Conservation (phyloP, 2,113 vertebrate genomes). For the Electrona antarctica region DNA sequence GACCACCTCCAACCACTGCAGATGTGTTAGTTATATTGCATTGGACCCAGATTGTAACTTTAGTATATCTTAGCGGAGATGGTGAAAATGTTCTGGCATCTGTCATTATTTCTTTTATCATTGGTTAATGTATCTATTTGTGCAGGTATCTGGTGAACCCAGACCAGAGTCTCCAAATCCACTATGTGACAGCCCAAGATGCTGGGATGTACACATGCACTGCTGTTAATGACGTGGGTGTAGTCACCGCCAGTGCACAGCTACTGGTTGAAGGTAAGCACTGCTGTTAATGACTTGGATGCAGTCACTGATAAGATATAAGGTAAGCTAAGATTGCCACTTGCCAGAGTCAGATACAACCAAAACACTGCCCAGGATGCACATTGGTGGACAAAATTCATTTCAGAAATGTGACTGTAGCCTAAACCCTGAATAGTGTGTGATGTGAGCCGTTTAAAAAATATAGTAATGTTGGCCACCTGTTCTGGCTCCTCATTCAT, state of each 20-base stretch:
- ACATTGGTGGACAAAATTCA: too few relatives aligned
- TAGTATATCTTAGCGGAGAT: not conserved
- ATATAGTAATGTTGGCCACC: too few relatives aligned
- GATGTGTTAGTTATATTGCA: too few relatives aligned
- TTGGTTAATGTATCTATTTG: not conserved
- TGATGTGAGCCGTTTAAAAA: not conserved
- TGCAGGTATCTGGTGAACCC: conserved; percentile 84
- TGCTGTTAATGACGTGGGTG: conserved; percentile 80
- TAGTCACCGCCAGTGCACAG: conserved; percentile 68
- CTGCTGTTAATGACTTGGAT: not conserved
- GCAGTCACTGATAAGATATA: too few relatives aligned
- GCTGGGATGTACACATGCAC: conserved; percentile 84
- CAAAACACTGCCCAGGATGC: too few relatives aligned
- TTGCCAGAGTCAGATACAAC: too few relatives aligned
- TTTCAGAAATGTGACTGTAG: too few relatives aligned
- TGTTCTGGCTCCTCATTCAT: not conserved
- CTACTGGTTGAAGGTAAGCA: conserved; percentile 81
- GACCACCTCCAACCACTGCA: too few relatives aligned
- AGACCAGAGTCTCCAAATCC: conserved; percentile 83
- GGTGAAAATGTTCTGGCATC: not conserved
- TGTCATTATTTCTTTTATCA: not conserved
- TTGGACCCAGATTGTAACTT: not conserved
- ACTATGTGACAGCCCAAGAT: conserved; percentile 77
- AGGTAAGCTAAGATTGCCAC: too few relatives aligned
- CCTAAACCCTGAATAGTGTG: not conserved